Percentiles rank a stretch among this genome's conserved stretches.
phyloP scores from a whole-genome alignment of 2,888 invertebrate species.

The Tineola bisselliella region DNA sequence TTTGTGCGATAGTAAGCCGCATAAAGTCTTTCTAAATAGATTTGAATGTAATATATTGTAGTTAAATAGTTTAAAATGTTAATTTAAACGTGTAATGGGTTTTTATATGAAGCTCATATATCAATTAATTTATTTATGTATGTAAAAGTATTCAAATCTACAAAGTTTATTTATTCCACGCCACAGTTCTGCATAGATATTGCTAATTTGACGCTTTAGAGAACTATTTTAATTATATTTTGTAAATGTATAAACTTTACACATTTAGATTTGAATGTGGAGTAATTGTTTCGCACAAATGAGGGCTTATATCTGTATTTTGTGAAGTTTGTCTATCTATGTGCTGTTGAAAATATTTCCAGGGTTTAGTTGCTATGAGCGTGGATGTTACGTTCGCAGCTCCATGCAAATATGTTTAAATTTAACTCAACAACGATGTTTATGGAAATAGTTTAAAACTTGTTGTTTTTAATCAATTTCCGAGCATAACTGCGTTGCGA shows the following conservation, averaged over 20 bases:
- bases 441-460: constrained; percentile 9
- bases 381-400: not conserved
- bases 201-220: not conserved
- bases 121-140: not conserved
- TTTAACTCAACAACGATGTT: constrained; percentile 6
- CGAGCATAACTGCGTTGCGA: not conserved
- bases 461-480: constrained; percentile 10
- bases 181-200: constrained; percentile 3
- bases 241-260: not conserved
- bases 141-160: not conserved
- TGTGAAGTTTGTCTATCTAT: not conserved
- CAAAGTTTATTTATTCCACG: not conserved
- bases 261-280: not conserved
- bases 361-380: not conserved
- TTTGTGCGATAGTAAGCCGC: too few species aligned
- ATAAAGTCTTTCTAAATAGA: too few species aligned
- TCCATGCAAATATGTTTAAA: constrained; percentile 5
- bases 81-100: too few species aligned
- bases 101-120: too few species aligned
- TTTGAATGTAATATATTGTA: too few species aligned
- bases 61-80: too few species aligned
- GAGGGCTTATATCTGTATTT: too few species aligned
- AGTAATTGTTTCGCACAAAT: not conserved
- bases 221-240: constrained; percentile 4
- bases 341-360: not conserved